These are phyloP conservation scores for Muraenolepis orangiensis DNA, from an alignment of 2,797 vertebrate species.

Conservation along the genomic window DNA sequence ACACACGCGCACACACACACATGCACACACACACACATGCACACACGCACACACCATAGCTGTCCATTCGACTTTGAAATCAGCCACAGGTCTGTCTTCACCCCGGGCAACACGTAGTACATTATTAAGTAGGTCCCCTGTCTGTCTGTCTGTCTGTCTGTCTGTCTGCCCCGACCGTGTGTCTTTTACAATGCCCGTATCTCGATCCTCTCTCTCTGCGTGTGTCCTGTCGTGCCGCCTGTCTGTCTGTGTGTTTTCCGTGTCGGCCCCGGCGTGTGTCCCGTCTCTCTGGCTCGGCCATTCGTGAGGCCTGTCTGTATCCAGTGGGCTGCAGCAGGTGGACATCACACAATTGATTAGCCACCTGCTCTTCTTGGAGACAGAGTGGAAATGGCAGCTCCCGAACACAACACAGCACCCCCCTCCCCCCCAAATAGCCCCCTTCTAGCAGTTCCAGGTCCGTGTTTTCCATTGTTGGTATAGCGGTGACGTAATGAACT, in stretches of 20 bases:
- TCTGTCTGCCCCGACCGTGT: background rate
- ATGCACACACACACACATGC: too few relatives aligned
- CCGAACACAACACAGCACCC: too few relatives aligned
- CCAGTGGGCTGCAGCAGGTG: slow-evolving; percentile 48
- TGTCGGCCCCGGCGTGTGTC: slow-evolving; percentile 2
- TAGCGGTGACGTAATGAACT: background rate
- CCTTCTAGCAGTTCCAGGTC: slow-evolving; percentile 22
- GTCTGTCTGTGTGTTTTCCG: background rate
- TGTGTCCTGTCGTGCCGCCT: background rate
- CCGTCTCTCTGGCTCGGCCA: slow-evolving; percentile 17
- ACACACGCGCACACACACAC: too few relatives aligned
- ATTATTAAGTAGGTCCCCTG: slow-evolving; percentile 15
- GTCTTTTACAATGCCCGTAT: background rate
- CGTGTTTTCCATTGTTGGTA: slow-evolving; percentile 21
- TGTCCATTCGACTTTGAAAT: slow-evolving; percentile 12
- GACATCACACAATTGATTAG: slow-evolving; percentile 61
- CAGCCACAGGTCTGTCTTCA: background rate
- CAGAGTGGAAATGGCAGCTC: slow-evolving; percentile 36
- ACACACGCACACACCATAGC: background rate
- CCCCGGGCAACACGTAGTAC: background rate
- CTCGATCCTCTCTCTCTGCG: background rate
- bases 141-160: slow-evolving; percentile 12
- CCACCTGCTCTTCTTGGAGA: slow-evolving; percentile 62
- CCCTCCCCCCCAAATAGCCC: slow-evolving; percentile 38
- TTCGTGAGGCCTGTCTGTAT: slow-evolving; percentile 32